Conservation (phyloP, 2,113 vertebrate genomes). For the Nycticebus coucang region DNA sequence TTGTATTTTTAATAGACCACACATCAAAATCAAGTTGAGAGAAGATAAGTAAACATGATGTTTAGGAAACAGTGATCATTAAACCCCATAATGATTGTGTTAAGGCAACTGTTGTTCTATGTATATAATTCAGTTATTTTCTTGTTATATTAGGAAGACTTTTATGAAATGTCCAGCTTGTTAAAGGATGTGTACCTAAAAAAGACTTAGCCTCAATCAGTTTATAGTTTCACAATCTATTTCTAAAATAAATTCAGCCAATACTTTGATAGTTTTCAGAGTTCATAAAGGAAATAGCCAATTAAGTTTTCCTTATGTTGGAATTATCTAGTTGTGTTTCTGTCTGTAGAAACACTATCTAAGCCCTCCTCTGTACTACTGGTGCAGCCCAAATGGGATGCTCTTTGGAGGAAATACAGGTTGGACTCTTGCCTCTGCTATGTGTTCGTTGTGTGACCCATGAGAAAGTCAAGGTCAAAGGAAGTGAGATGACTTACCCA, state of each 20-base stretch:
- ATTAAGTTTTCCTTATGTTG: slow-evolving; percentile 19
- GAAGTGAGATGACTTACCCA: background rate
- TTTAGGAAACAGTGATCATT: background rate
- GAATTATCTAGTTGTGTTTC: background rate
- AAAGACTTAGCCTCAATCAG: background rate
- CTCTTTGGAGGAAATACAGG: background rate
- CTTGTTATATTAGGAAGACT: background rate
- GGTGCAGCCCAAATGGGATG: background rate
- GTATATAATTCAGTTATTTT: slow-evolving; percentile 37
- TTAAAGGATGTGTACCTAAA: background rate
- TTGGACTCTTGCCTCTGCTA: background rate
- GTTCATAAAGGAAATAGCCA: background rate
- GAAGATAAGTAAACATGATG: slow-evolving; percentile 6
- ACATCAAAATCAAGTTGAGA: slow-evolving; percentile 37
- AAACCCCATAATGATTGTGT: background rate
- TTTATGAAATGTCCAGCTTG: background rate
- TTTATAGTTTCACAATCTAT: background rate
- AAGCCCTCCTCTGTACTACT: background rate
- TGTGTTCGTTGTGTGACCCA: background rate
- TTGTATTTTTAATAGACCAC: background rate
- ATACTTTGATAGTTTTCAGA: background rate
- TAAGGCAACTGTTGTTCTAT: background rate
- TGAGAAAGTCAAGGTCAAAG: background rate
- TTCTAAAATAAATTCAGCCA: slow-evolving; percentile 25
- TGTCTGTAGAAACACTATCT: background rate